These are phyloP conservation scores for Argopecten irradians DNA, from an alignment of 1,140 invertebrate species.

Conservation along the genomic window DNA sequence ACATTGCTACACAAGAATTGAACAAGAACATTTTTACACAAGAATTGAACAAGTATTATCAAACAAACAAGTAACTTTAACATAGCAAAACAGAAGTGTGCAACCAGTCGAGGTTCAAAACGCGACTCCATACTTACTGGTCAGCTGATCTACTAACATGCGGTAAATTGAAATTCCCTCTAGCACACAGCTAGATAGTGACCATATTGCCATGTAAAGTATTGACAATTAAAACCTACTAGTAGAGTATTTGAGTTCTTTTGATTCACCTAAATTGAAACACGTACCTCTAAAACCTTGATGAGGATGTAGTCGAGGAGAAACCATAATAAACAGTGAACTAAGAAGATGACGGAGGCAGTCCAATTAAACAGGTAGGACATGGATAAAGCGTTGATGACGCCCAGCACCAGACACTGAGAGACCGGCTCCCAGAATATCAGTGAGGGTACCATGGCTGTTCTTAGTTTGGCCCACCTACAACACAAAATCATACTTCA, in stretches of 20 bases:
- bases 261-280: neutral
- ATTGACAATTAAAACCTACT: neutral
- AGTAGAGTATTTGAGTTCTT: neutral
- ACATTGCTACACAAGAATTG: too few relatives aligned
- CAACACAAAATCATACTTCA: slow-evolving; percentile 54
- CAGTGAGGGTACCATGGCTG: slow-evolving; percentile 95
- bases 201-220: neutral
- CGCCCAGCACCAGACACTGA: slow-evolving; percentile 92
- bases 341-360: slow-evolving; percentile 91
- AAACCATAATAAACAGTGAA: slow-evolving; percentile 97
- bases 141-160: neutral
- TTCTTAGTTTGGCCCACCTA: slow-evolving; percentile 95
- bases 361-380: slow-evolving; percentile 89
- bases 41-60: too few relatives aligned
- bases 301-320: slow-evolving; percentile 96
- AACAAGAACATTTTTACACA: too few relatives aligned
- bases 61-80: too few relatives aligned
- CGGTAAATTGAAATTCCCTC: neutral
- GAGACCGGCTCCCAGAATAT: slow-evolving; percentile 94
- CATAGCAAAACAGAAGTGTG: too few relatives aligned
- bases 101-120: neutral
- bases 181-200: neutral
- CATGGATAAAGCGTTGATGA: slow-evolving; percentile 87
- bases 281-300: slow-evolving; percentile 87
- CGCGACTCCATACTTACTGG: too few relatives aligned